Evolutionary conservation across 2,797 vertebrate genomes (phyloP).

Genomic region (Pseudochirops cupreus): DNA sequence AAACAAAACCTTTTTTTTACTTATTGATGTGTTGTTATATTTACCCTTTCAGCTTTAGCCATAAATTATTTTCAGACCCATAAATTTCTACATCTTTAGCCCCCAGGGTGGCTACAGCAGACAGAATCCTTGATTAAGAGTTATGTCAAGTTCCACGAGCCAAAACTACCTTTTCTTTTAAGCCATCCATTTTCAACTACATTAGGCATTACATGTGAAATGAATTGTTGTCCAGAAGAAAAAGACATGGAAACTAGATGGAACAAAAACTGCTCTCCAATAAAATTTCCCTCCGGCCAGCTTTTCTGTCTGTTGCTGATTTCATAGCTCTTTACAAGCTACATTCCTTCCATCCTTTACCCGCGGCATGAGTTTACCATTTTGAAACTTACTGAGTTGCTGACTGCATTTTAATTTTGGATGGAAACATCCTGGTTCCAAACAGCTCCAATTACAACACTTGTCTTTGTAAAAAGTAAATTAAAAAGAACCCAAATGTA

Average conservation of each 20-base stretch:
- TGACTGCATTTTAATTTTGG: neutral
- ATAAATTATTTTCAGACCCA: constrained; percentile 1
- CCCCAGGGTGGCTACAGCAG: neutral
- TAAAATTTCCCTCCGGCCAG: neutral
- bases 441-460: neutral
- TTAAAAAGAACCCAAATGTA: neutral
- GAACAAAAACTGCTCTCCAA: neutral
- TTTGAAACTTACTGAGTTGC: neutral
- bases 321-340: constrained; percentile 13
- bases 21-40: constrained; percentile 1
- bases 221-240: neutral
- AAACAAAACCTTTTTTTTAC: neutral
- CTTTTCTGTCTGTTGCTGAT: neutral
- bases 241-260: neutral
- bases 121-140: neutral
- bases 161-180: constrained; percentile 6
- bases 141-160: neutral
- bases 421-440: constrained; percentile 24
- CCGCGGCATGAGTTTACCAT: neutral
- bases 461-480: constrained; percentile 17
- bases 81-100: constrained; percentile 5
- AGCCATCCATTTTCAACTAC: neutral
- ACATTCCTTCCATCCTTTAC: neutral
- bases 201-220: neutral
- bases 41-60: neutral